A percentile compares a stretch with the other conserved stretches of the same genome.
Evolutionary conservation across 2,888 invertebrate genomes (phyloP).

Genomic region (Saturnia japonica): DNA sequence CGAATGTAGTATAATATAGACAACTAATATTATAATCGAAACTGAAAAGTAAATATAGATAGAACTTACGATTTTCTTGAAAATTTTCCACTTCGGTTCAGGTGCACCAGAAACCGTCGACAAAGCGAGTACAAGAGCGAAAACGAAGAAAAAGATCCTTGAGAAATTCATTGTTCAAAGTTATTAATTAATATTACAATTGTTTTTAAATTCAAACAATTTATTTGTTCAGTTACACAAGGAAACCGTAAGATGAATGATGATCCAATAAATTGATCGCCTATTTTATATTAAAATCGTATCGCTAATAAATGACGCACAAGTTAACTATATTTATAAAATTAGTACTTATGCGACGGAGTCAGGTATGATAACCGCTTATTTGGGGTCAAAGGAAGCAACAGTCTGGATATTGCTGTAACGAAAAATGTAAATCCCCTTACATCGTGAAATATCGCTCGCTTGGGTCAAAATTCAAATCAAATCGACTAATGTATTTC

Average conservation of each 20-base stretch:
- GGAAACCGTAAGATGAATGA: conserved; percentile 3
- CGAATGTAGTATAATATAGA: background rate
- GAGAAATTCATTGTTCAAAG: conserved; percentile 50
- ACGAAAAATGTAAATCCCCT: conserved; percentile 11
- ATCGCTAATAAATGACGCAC: background rate
- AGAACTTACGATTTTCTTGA: conserved; percentile 60
- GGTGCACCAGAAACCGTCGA: conserved; percentile 49
- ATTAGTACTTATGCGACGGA: conserved; percentile 13
- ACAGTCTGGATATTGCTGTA: background rate
- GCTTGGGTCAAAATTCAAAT: conserved; percentile 4
- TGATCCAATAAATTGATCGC: background rate
- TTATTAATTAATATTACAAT: conserved; percentile 1
- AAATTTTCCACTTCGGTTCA: conserved; percentile 54
- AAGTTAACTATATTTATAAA: background rate
- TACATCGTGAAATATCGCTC: background rate
- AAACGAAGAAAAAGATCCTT: conserved; percentile 49
- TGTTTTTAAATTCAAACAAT: background rate
- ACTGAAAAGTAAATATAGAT: background rate
- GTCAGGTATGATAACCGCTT: conserved; percentile 6
- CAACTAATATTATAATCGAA: background rate
- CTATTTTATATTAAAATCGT: conserved; percentile 12
- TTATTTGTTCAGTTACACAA: background rate
- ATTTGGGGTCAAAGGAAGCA: conserved; percentile 2
- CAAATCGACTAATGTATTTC: background rate
- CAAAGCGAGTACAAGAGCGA: conserved; percentile 49